Evolutionary conservation across 2,888 invertebrate species (phyloP), one percentile per base, ranked within the genome.

Genomic region (Cryptosula pallasiana): DNA sequence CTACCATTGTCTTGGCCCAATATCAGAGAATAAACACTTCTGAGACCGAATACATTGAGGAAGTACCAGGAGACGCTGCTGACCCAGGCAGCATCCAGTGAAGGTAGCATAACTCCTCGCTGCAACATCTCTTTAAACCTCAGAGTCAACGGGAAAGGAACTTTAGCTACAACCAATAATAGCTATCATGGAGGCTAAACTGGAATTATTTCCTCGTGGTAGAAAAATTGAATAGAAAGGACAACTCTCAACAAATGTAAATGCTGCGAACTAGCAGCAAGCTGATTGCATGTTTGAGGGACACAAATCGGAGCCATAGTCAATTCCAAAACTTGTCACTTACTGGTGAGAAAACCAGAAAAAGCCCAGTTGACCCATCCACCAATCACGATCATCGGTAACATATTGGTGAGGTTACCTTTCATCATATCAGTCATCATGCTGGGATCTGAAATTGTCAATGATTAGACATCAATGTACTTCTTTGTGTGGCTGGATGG

Each of bases 331-430:
- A n/a, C n/a, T n/a, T n/a, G n/a, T 55, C 32, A 85, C 88, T 86
- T 87, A 90, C 92, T 98, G n/a, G 98, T 97, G 54, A 99, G 93
- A 82, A 99, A 99, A 71, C 99, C 99, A 69, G 97, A 98, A 86
- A 99, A 99, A 89, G 98, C 98, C 98, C 98, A 99, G 85, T 99
- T 99, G 79, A 99, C 99, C 98, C 99, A 99, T 16, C 95, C 99
- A 80, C 98, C 99, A 78, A 99, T 98, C 1, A 99, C 90, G 76
- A 99, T 94, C 97, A 98, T 99, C 0, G 98, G 98, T 77, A 99
- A 86, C 25, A 99, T 96, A 87, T 99, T 99, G 1, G 98, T 95
- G 34, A 98, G 90, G 86, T 99, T 99, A 70, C 99, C 98, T 85
- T 99, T 99, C 73, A 99, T 87, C 96, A 99, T 97, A 80, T 99